Evolutionary conservation across 2,113 vertebrate genomes (phyloP), one percentile per base, ranked within the genome.

Genomic region (Caranx ignobilis): DNA sequence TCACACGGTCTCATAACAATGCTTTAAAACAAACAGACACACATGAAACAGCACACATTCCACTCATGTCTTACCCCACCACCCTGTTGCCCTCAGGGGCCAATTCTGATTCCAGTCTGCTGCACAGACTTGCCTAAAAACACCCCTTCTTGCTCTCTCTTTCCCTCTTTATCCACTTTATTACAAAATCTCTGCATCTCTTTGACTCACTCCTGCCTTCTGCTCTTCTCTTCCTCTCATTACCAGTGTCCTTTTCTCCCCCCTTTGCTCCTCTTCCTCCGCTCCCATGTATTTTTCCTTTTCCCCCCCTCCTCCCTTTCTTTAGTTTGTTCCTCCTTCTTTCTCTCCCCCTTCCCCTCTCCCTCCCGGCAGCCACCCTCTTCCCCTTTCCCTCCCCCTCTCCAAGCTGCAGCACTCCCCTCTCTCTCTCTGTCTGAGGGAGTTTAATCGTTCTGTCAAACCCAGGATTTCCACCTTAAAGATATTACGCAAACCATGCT

Each of bases 401-500:
- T 89, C 94, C 84, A 93, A 91, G 78, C 89, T 93, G 89, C 91
- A 91, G 89, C 85, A 74, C 57, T 90, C 94, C 88, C 93, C 92
- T 37, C 86, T 95, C 84, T 90, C 92, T 82, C 89, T 94, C 91
- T 92, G 84, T 84, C 91, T 95, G 87, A 94, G 90, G 48, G 93
- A 95, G 86, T 93, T 95, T 81, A 94, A 91, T 92, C 91, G 91
- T 88, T 93, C 91, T 56, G 86, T 94, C 87, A 94, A 93, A 91
- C 92, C 91, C 56, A 87, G 94, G 91, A 93, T 94, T 87, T 91
- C 90, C 61, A 93, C 91, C 56, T 70, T 77, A 75, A 86, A 55
- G 71, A 70, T 72, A 35, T 79, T 77, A 55, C 61, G 61, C 72
- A 89, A 77, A 72, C 21, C 16, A 35, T 50, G 45, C 41, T 45